Conservation (phyloP, 2,888 invertebrate species). For the Cyrtodaria siliqua region DNA sequence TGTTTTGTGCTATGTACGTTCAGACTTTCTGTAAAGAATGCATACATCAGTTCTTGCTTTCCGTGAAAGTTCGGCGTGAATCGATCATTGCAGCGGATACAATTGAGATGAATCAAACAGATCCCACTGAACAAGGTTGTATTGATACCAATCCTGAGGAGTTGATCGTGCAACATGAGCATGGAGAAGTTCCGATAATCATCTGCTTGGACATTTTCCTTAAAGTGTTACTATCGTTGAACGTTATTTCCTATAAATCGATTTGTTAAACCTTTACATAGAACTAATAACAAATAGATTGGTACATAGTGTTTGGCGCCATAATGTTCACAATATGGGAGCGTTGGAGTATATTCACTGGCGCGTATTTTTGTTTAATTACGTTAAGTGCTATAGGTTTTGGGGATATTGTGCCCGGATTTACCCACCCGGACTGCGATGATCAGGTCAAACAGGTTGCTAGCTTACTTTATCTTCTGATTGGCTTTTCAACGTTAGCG, state of each 20-base stretch:
- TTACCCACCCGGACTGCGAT: conserved; percentile 76
- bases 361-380: conserved; percentile 87
- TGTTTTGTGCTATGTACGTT: conserved; percentile 92
- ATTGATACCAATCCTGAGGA: not conserved
- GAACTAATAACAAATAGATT: too few species aligned
- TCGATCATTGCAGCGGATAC: conserved; percentile 18
- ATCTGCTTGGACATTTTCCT: conserved; percentile 95
- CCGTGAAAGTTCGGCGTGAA: conserved; percentile 14
- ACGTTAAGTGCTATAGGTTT: conserved; percentile 86
- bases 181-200: conserved; percentile 91
- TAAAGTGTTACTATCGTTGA: too few species aligned
- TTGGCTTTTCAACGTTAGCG: conserved; percentile 86
- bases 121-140: conserved; percentile 9
- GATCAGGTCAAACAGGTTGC: conserved; percentile 80
- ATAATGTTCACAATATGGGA: conserved; percentile 97
- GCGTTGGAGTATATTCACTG: conserved; percentile 96
- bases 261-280: too few species aligned
- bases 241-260: too few species aligned
- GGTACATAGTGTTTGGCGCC: conserved; percentile 95
- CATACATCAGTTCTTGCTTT: conserved; percentile 38
- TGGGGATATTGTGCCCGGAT: conserved; percentile 85
- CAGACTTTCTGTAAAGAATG: conserved; percentile 55
- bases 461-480: conserved; percentile 84
- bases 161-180: conserved; percentile 13
- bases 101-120: conserved; percentile 51